Base-by-base conservation (phyloP, 1,140 invertebrate species). In the Spodoptera frugiperda region DNA sequence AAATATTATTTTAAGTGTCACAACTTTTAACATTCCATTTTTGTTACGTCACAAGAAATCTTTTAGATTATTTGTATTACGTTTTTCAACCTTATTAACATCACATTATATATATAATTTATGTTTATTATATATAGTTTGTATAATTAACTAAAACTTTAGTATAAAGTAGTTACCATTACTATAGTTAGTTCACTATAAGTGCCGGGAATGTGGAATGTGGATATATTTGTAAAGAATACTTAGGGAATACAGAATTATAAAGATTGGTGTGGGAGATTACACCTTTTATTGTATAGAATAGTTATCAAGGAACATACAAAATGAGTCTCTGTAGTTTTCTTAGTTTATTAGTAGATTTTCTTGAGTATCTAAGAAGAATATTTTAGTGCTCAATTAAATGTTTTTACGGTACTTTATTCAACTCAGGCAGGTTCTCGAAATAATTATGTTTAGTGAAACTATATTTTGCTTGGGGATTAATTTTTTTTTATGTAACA, bases 191-290 rank as follows among this genome's bases (percentile, higher is more conserved):
- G 19, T 79, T 82, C 76, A 80, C 55, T 71, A 17, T 87, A 90
- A 89, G 89, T 84, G 91, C 91, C 91, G 91, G 91, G 91, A 86
- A 84, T 44, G 91, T 93, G 91, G 91, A 93, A 93, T 93, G 89
- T 80, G 84, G 78, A 81, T 83, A 80, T 73, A 73, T 73, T 73
- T 57, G 33, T 72, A 72, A 72, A 53, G 25, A 61, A 61, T 61
- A 61, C 25, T 70, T 55, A 72, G 51, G 33, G 21, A 39, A 46
- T 33, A 39, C n/a, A 46, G 51, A 55, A 46, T 11, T 51, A n/a
- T n/a, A 53, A 51, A 15, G 39, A 57, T n/a, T 19, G 68, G 53
- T 72, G 68, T 55, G 44, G 53, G 68, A 55, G 15, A 10, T 55
- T 72, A 14, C 53, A 57, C 53, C 51, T 53, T 44, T 46, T 33